phyloP scores from a whole-genome alignment of 2,113 vertebrate genomes.

The Edolisoma coerulescens region DNA sequence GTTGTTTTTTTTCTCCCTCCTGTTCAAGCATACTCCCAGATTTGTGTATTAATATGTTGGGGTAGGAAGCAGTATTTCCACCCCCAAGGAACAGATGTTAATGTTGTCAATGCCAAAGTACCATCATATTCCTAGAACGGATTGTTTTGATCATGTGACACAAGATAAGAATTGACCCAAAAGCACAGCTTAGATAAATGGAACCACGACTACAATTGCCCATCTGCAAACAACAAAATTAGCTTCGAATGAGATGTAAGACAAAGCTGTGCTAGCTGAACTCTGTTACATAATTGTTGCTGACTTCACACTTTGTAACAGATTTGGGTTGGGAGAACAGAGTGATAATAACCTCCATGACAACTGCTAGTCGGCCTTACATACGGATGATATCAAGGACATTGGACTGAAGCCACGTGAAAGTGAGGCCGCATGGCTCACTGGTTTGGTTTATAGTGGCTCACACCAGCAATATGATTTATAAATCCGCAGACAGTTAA shows the following conservation, averaged over 20 bases:
- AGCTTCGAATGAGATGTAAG: background rate
- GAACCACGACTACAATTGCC: background rate
- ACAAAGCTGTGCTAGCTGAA: background rate
- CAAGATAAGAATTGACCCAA: background rate
- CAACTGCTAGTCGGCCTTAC: background rate
- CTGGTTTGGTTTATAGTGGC: background rate
- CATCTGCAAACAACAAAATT: background rate
- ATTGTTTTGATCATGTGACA: background rate
- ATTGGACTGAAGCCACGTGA: background rate
- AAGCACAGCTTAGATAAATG: background rate
- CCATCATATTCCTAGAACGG: background rate
- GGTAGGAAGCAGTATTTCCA: background rate
- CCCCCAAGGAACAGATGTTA: background rate
- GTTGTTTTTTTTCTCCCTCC: background rate
- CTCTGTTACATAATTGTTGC: background rate
- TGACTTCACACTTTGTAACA: background rate
- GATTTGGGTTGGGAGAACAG: background rate
- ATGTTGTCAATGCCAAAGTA: background rate
- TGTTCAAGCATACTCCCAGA: background rate
- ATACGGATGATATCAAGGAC: background rate
- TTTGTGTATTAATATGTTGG: background rate
- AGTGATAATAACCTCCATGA: background rate
- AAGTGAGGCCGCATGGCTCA: background rate
- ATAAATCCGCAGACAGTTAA: background rate
- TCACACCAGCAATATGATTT: background rate